These are phyloP conservation scores for Meriones unguiculatus DNA, from an alignment of 2,113 vertebrate species.

Conservation along the genomic window DNA sequence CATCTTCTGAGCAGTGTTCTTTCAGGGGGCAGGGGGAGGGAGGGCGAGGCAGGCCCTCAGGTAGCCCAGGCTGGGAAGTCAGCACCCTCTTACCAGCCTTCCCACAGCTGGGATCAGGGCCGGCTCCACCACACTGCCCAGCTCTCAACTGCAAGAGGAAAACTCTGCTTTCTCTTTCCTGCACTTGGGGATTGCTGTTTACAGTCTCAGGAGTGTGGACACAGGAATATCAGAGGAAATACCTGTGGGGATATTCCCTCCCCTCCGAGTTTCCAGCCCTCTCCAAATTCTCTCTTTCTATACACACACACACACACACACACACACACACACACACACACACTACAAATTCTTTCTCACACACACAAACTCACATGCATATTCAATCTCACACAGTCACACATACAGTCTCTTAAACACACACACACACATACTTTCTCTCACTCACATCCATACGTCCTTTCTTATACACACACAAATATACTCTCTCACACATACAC, in stretches of 20 bases:
- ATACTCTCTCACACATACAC: not conserved
- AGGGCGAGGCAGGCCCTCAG: not conserved
- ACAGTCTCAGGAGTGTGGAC: not conserved
- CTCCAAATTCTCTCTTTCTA: not conserved
- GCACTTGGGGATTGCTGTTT: not conserved
- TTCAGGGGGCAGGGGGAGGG: not conserved
- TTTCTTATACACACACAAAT: not conserved
- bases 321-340: not conserved
- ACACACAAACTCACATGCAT: not conserved
- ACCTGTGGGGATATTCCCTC: not conserved
- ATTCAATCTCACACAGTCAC: not conserved
- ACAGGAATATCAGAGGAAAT: not conserved
- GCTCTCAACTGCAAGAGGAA: not conserved
- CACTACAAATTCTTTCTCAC: not conserved
- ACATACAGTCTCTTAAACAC: not conserved
- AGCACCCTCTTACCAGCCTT: not conserved
- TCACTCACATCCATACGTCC: not conserved
- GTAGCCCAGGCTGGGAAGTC: not conserved
- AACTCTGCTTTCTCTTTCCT: slow-evolving; percentile 26
- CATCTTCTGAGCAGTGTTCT: not conserved
- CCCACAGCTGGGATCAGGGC: not conserved
- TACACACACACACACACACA: not conserved
- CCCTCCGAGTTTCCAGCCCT: not conserved
- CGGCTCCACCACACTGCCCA: no score
- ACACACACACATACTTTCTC: not conserved